Evolutionary conservation across 2,113 vertebrate species (phyloP).

Genomic region (Notothenia coriiceps): DNA sequence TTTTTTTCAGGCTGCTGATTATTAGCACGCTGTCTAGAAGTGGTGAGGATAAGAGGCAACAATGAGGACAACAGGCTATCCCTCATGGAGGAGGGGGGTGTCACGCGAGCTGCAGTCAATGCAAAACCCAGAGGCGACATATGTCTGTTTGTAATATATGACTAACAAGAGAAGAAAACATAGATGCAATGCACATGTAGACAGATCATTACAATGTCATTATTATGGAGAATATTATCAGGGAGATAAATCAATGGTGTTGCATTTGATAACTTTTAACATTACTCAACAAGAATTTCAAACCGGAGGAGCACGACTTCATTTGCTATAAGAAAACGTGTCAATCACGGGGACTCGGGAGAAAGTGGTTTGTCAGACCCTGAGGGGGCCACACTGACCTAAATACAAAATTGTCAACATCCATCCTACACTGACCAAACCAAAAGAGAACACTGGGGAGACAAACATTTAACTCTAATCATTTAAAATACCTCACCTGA

Average conservation of each 20-base stretch:
- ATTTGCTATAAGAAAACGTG: constrained; percentile 78
- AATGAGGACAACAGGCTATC: constrained; percentile 59
- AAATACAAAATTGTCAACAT: constrained; percentile 85
- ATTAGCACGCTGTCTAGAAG: constrained; percentile 46
- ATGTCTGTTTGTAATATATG: constrained; percentile 38
- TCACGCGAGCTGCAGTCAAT: constrained; percentile 52
- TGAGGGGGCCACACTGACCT: constrained; percentile 84
- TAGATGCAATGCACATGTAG: neutral
- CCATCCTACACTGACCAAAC: constrained; percentile 71
- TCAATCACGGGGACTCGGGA: constrained; percentile 82
- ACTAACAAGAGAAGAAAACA: constrained; percentile 24
- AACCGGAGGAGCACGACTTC: constrained; percentile 80
- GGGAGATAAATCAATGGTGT: constrained; percentile 38
- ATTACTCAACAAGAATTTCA: constrained; percentile 82
- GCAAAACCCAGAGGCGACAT: constrained; percentile 56
- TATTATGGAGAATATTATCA: constrained; percentile 12
- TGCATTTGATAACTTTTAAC: constrained; percentile 72
- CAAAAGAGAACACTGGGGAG: constrained; percentile 55
- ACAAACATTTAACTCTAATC: constrained; percentile 65
- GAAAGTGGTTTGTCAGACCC: constrained; percentile 83
- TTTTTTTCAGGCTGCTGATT: constrained; percentile 71
- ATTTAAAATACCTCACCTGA: constrained; percentile 13
- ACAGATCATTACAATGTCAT: neutral
- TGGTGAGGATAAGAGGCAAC: constrained; percentile 24
- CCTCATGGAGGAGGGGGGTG: neutral